phyloP scores from a whole-genome alignment of 2,797 vertebrate genomes.

The Setipinna tenuifilis region DNA sequence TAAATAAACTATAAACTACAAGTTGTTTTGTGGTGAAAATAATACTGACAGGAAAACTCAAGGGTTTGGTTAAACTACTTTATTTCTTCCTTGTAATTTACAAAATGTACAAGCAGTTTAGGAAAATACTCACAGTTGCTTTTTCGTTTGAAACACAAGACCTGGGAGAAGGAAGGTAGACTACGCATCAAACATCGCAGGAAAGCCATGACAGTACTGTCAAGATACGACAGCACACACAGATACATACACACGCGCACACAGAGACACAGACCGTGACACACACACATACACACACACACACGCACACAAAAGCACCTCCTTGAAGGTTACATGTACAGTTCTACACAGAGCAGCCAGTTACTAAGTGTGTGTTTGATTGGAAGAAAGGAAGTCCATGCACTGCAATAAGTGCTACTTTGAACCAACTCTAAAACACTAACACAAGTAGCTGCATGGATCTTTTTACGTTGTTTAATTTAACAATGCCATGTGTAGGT shows the following conservation, averaged over 20 bases:
- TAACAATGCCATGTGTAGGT: too few relatives aligned
- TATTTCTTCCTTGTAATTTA: conserved; percentile 65
- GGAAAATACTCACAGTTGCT: conserved; percentile 58
- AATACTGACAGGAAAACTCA: conserved; percentile 11
- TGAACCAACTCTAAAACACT: too few relatives aligned
- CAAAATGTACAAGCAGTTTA: conserved; percentile 67
- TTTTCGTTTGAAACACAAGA: conserved; percentile 38
- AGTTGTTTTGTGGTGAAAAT: too few relatives aligned
- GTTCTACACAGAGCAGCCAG: conserved; percentile 6
- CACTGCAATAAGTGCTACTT: too few relatives aligned
- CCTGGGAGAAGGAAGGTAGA: conserved; percentile 27
- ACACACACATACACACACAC: not conserved
- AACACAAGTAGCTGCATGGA: too few relatives aligned
- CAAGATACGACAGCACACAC: not conserved
- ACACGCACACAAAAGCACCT: conserved; percentile 39
- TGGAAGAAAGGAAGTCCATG: not conserved
- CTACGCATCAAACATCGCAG: conserved; percentile 49
- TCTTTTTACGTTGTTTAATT: too few relatives aligned
- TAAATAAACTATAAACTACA: not conserved
- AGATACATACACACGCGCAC: not conserved
- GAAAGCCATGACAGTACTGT: conserved; percentile 46
- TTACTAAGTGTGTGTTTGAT: not conserved
- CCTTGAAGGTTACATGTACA: conserved; percentile 29
- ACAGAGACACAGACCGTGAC: not conserved
- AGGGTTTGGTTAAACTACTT: conserved; percentile 60